phyloP scores from a whole-genome alignment of 1,140 invertebrate species.

The Periplaneta americana region DNA sequence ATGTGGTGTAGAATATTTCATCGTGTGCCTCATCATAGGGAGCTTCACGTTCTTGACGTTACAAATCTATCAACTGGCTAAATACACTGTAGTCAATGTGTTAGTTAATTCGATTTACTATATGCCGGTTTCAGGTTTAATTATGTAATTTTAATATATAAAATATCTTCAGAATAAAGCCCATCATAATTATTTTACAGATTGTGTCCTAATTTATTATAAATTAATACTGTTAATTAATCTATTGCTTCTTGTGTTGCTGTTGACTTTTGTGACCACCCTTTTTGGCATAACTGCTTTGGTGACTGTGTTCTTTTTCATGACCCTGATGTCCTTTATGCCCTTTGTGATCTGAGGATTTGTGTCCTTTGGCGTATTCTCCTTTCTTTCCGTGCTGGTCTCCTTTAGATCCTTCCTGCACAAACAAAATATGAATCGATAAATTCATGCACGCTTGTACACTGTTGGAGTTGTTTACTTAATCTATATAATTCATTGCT shows the following conservation, averaged over 20 bases:
- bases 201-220: no score
- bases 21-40: no score
- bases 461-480: background rate
- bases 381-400: slow-evolving; percentile 69
- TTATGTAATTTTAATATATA: no score
- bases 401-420: slow-evolving; percentile 30
- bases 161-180: no score
- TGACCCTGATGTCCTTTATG: slow-evolving; percentile 65
- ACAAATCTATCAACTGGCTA: no score
- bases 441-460: background rate
- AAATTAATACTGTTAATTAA: no score
- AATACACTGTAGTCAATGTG: no score
- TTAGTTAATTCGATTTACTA: no score
- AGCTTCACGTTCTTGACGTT: no score
- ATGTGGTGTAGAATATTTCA: no score
- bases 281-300: slow-evolving; percentile 59
- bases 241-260: background rate
- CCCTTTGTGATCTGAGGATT: slow-evolving; percentile 68
- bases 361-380: slow-evolving; percentile 64
- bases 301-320: slow-evolving; percentile 56
- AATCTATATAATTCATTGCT: background rate
- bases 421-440: background rate
- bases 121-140: no score
- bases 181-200: no score
- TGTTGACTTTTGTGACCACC: slow-evolving; percentile 43